phyloP scores from a whole-genome alignment of 92 coral and sea anemone genomes.

The Epizoanthus fatuus region DNA sequence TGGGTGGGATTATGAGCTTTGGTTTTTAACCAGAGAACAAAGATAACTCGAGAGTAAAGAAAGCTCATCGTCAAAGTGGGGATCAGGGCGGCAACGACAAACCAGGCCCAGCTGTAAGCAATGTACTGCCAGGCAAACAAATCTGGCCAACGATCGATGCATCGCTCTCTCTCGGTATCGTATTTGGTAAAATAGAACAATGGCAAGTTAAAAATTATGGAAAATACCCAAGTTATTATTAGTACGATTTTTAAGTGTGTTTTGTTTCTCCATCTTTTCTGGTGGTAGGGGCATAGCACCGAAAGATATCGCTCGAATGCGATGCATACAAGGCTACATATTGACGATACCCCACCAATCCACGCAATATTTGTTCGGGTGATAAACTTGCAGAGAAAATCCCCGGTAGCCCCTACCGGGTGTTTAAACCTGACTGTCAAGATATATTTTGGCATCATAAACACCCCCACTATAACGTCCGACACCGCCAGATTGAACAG shows the following conservation, averaged over 20 bases:
- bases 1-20: not conserved
- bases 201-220: conserved; percentile 47
- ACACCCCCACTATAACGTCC: conserved; percentile 30
- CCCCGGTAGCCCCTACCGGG: conserved; percentile 54
- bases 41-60: conserved; percentile 48
- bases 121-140: not conserved
- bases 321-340: conserved; percentile 52
- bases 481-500: not conserved
- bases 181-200: conserved; percentile 30
- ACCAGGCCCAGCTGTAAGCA: conserved; percentile 43
- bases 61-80: conserved; percentile 29
- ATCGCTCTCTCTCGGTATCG: conserved; percentile 6
- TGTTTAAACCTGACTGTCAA: conserved; percentile 24
- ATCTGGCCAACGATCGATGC: conserved; percentile 40
- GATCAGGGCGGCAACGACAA: conserved; percentile 31
- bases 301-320: conserved; percentile 55
- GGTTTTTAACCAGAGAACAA: conserved; percentile 52
- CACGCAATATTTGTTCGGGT: conserved; percentile 60
- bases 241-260: conserved; percentile 36
- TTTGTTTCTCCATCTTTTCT: conserved; percentile 22
- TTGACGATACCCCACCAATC: conserved; percentile 57
- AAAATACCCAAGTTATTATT: conserved; percentile 46
- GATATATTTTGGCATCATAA: conserved; percentile 31
- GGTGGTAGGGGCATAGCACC: conserved; percentile 46
- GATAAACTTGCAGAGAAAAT: conserved; percentile 45